Evolutionary conservation across 2,797 vertebrate genomes (phyloP).

Genomic region (Cyprinella venusta): DNA sequence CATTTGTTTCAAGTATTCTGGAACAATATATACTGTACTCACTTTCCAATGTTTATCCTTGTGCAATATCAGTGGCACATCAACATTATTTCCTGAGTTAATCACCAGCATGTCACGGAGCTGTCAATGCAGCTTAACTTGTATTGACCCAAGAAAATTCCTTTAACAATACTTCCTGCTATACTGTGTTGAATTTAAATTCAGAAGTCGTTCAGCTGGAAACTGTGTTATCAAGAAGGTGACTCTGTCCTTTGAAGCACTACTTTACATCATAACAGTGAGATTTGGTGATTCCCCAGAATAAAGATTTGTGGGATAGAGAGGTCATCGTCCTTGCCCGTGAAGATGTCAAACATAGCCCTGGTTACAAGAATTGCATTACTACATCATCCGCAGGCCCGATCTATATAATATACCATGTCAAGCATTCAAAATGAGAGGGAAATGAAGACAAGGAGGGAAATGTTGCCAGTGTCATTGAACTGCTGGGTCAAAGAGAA

Average conservation of each 20-base stretch:
- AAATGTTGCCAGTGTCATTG: constrained; percentile 24
- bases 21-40: background rate
- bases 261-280: constrained; percentile 36
- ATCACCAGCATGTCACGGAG: background rate
- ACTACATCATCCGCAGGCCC: constrained; percentile 35
- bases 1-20: background rate
- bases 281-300: constrained; percentile 19
- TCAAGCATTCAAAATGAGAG: constrained; percentile 39
- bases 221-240: constrained; percentile 53
- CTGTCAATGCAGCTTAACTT: background rate
- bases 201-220: background rate
- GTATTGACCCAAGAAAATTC: background rate
- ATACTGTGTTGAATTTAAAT: constrained; percentile 27
- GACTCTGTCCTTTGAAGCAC: constrained; percentile 48
- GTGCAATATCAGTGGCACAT: background rate
- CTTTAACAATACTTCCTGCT: constrained; percentile 16
- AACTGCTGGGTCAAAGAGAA: constrained; percentile 14
- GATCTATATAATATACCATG: constrained; percentile 45
- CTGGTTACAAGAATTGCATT: constrained; percentile 47
- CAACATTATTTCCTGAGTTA: background rate
- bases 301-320: constrained; percentile 18
- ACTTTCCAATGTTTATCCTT: background rate
- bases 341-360: constrained; percentile 46
- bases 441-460: constrained; percentile 30
- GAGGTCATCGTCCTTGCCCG: constrained; percentile 35